These are phyloP conservation scores for Calephelis virginiensis DNA, from an alignment of 1,140 invertebrate species.

Conservation along the genomic window DNA sequence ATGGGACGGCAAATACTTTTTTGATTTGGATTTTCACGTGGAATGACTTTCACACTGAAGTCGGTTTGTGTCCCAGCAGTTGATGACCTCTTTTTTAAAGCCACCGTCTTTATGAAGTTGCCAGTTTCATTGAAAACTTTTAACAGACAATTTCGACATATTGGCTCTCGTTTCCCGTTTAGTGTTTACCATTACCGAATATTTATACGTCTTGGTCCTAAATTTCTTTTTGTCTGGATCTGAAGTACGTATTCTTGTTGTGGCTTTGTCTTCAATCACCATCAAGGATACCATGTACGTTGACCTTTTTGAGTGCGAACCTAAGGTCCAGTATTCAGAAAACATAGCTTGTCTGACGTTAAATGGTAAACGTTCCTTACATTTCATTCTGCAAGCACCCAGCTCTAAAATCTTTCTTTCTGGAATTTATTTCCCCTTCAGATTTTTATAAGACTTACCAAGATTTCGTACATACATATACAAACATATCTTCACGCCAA, in stretches of 20 bases:
- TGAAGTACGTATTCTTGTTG: background rate
- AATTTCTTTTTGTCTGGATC: background rate
- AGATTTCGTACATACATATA: no score
- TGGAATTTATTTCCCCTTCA: background rate
- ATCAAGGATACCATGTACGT: background rate
- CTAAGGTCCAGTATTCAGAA: background rate
- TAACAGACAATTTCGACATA: no score
- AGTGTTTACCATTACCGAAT: background rate
- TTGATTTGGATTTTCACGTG: no score
- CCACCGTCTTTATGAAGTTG: conserved; percentile 1
- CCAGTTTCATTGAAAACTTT: background rate
- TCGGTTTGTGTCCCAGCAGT: background rate
- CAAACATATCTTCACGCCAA: no score
- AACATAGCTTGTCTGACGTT: no score
- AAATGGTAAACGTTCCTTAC: background rate
- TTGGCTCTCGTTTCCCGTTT: conserved; percentile 3
- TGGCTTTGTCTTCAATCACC: background rate
- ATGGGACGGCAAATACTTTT: no score
- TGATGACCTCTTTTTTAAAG: conserved; percentile 6
- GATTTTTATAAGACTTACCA: conserved; percentile 1
- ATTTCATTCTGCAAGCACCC: background rate
- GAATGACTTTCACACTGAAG: background rate
- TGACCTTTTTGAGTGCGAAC: background rate
- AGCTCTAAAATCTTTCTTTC: conserved; percentile 1
- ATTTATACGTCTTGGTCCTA: background rate